phyloP scores from a whole-genome alignment of 1,140 invertebrate species.

The Zaprionus capensis region DNA sequence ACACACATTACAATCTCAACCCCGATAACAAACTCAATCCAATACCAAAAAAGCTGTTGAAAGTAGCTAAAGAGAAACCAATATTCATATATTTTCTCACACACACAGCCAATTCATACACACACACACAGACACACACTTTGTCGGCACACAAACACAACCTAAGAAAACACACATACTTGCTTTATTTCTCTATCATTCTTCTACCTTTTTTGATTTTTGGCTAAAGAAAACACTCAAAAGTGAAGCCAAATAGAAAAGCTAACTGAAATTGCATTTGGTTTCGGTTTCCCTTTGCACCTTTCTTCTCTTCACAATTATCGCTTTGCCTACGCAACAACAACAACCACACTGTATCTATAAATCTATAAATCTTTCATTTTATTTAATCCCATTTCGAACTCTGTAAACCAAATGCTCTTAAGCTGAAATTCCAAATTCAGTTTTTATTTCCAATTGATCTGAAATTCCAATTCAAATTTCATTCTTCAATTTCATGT shows the following conservation, averaged over 20 bases:
- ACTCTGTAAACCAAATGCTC: conserved; percentile 25
- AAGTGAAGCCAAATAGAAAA: conserved; percentile 1
- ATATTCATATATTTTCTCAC: conserved; percentile 45
- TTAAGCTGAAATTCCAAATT: conserved; percentile 23
- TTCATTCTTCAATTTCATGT: neutral
- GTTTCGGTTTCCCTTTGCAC: conserved; percentile 3
- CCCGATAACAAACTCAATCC: conserved; percentile 42
- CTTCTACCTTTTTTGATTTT: neutral
- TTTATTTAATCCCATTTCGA: conserved; percentile 7
- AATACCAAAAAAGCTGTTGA: conserved; percentile 39
- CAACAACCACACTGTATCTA: conserved; percentile 14
- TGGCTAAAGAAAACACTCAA: conserved; percentile 1
- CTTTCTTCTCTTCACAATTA: conserved; percentile 9
- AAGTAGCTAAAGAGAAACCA: conserved; percentile 58
- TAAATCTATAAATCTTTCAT: neutral
- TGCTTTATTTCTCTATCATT: conserved; percentile 3
- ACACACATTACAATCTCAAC: conserved; percentile 33
- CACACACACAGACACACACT: conserved; percentile 45
- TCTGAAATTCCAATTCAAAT: neutral
- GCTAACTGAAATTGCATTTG: conserved; percentile 11
- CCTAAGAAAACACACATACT: conserved; percentile 29
- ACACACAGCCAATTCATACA: conserved; percentile 27
- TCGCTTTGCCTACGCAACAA: neutral
- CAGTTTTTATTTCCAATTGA: conserved; percentile 13
- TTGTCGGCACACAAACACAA: conserved; percentile 19